phyloP scores from a whole-genome alignment of 1,140 invertebrate genomes.

The Copidosoma floridanum region DNA sequence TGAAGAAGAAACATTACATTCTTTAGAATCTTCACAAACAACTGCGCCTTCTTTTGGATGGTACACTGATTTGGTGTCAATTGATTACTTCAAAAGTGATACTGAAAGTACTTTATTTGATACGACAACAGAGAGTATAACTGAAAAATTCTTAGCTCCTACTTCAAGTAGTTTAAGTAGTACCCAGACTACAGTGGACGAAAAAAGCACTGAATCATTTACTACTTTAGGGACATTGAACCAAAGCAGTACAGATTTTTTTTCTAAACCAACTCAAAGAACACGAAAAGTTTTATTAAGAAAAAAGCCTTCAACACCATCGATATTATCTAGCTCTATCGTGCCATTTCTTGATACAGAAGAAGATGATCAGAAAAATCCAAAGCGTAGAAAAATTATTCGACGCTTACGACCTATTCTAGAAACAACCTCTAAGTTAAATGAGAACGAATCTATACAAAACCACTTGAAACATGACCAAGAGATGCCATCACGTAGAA shows the following conservation, averaged over 20 bases:
- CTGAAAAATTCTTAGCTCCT: neutral
- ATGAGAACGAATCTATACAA: too few species aligned
- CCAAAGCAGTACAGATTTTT: too few species aligned
- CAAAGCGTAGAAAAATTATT: slow-evolving; percentile 39
- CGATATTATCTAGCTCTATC: slow-evolving; percentile 5
- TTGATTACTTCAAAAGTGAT: neutral
- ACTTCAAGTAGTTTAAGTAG: neutral
- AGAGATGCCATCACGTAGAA: too few species aligned
- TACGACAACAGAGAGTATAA: neutral
- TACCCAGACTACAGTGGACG: too few species aligned
- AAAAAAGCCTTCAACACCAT: slow-evolving; percentile 27
- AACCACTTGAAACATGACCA: too few species aligned
- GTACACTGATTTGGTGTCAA: neutral
- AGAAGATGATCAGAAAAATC: neutral
- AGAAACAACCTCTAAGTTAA: slow-evolving; percentile 1
- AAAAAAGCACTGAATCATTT: too few species aligned
- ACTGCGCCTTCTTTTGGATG: slow-evolving; percentile 8
- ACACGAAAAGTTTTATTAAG: slow-evolving; percentile 38
- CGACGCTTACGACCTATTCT: slow-evolving; percentile 38
- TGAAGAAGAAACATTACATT: slow-evolving; percentile 12
- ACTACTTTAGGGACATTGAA: too few species aligned
- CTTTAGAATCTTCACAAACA: slow-evolving; percentile 14
- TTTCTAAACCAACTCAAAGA: slow-evolving; percentile 11
- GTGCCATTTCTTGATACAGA: too few species aligned
- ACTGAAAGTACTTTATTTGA: slow-evolving; percentile 7